These are phyloP conservation scores for Cyanoderma ruficeps DNA, from an alignment of 2,113 vertebrate genomes.

Conservation along the genomic window DNA sequence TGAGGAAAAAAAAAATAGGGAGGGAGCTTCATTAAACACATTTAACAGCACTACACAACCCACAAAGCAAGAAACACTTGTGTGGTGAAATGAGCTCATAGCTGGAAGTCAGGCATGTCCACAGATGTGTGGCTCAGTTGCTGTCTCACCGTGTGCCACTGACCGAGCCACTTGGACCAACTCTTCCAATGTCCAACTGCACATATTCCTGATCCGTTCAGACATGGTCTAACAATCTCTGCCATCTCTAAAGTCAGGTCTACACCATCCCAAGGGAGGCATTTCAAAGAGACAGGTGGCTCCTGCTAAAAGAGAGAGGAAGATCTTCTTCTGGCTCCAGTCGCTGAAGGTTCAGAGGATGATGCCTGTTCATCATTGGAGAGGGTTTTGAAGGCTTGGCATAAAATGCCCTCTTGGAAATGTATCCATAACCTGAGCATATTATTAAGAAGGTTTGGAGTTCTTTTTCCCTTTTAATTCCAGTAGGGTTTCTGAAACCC, in stretches of 20 bases:
- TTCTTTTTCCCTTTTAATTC: background rate
- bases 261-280: background rate
- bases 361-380: background rate
- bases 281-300: background rate
- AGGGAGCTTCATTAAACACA: background rate
- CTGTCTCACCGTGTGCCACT: background rate
- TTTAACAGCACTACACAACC: background rate
- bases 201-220: accelerated
- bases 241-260: background rate
- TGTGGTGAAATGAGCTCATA: background rate
- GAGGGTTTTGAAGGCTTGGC: background rate
- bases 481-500: background rate
- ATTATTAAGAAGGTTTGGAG: background rate
- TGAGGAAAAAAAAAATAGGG: background rate
- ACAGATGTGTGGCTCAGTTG: accelerated
- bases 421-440: background rate
- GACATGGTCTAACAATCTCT: background rate
- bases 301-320: background rate
- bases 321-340: background rate
- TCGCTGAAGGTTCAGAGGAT: background rate
- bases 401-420: background rate
- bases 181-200: background rate
- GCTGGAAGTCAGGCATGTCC: background rate
- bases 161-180: background rate
- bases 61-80: background rate